Percentiles rank a stretch among this genome's conserved stretches.
phyloP scores from a whole-genome alignment of 2,888 invertebrate genomes.

The Kryphioiulus occultus region DNA sequence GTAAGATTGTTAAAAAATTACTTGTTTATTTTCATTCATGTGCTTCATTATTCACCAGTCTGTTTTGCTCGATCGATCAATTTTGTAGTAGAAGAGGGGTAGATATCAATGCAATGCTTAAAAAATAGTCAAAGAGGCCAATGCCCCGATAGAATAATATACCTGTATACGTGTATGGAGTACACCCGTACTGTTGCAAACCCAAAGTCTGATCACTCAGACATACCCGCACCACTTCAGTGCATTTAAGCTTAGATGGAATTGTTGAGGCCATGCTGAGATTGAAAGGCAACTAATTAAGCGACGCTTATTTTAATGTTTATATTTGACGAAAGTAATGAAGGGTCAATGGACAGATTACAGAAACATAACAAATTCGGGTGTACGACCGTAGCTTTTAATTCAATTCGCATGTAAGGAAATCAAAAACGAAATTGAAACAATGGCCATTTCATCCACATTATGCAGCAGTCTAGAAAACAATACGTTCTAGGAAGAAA shows the following conservation, averaged over 20 bases:
- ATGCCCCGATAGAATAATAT: not conserved
- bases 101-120: not conserved
- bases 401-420: not conserved
- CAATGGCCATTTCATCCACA: not conserved
- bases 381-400: not conserved
- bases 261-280: not conserved
- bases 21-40: not conserved
- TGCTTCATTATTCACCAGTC: not conserved
- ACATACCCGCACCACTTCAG: not conserved
- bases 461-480: not conserved
- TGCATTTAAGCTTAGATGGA: not conserved
- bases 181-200: not conserved
- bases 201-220: not conserved
- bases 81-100: not conserved
- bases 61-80: not conserved
- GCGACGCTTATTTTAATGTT: not conserved
- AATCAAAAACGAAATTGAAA: not conserved
- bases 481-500: not conserved
- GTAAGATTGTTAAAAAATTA: too few relatives aligned
- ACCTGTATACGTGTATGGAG: too few relatives aligned
- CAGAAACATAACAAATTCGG: not conserved
- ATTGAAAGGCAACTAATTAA: not conserved
- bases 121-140: not conserved
- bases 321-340: not conserved
- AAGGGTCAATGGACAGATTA: conserved; percentile 32